phyloP scores from a whole-genome alignment of 2,797 vertebrate genomes.

The Calcarius lapponicus region DNA sequence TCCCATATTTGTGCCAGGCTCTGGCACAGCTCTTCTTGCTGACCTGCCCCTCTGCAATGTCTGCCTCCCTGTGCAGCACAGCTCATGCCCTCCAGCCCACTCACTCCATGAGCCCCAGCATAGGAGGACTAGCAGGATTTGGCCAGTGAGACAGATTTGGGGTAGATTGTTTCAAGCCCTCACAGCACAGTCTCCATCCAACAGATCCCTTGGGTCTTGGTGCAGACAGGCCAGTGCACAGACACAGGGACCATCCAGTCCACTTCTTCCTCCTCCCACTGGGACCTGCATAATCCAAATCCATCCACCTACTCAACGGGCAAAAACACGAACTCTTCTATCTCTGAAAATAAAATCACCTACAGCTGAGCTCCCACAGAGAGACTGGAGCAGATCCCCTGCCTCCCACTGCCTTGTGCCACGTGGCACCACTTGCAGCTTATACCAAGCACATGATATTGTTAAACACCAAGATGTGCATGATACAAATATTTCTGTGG shows the following conservation, averaged over 20 bases:
- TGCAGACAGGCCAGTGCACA: background rate
- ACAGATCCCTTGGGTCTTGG: background rate
- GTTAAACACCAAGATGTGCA: background rate
- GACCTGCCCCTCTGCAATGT: background rate
- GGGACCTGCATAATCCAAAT: background rate
- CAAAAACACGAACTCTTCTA: background rate
- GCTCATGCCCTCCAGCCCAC: background rate
- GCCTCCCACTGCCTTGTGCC: background rate
- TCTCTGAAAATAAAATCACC: background rate
- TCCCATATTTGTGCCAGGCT: background rate
- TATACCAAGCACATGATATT: background rate
- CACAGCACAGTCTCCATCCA: background rate
- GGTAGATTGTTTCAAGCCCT: background rate
- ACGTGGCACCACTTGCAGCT: background rate
- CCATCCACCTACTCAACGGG: background rate
- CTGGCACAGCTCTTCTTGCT: background rate
- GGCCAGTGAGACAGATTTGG: background rate
- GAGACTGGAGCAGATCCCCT: background rate
- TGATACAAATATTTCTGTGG: background rate
- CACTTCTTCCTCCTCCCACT: background rate
- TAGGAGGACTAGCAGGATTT: background rate
- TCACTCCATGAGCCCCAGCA: rapidly evolving
- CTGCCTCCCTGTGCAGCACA: background rate
- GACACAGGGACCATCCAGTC: background rate
- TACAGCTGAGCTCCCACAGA: background rate